Base-by-base conservation (phyloP, 2,888 invertebrate species). In the Scelioninae gen. 1 region DNA sequence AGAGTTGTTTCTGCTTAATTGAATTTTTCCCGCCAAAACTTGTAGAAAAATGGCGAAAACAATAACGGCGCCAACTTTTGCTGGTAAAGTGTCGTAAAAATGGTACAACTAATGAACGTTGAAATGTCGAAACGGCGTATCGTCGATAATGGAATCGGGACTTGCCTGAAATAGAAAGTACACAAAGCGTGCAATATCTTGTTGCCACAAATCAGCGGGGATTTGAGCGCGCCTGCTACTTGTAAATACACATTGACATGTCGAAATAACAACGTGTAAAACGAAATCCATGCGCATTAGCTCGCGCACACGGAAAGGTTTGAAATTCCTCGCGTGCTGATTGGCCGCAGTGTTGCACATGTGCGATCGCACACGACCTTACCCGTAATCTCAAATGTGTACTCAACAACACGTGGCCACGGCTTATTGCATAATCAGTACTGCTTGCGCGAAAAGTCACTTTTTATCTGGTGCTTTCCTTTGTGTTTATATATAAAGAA, bases 201-300 rank as follows among this genome's bases (percentile, higher is more conserved):
- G 79, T 72, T 71, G 72, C 72, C 66, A 60, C 71, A 72, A 79
- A 74, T 79, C 72, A 72, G 60, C 72, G 65, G 66, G 23, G 66
- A 72, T 79, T 79, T 62, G 65, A 72, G 60, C 55, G 51, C 72
- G 63, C 68, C 32, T 62, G 80, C 74, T 74, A 62, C 80, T 74
- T 80, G 80, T 80, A 75, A 80, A 74, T 74, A 75, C 74, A 75
- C 80, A 80, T 80, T 80, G 80, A 80, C 80, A 75, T 80, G 80
- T 80, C 74, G 80, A 80, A 80, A 80, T 80, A 80, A 80, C 80
- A 80, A 58, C 68, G 68, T 74, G 80, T 80, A 74, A 72, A 80
- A 49, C 68, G 68, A 80, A 74, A 80, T 74, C 53, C 82, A 43
- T 43, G 77, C 60, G 62, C 82, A 71, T 75, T 76, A 72, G 72